Conservation (phyloP, 2,113 vertebrate species). For the Daubentonia madagascariensis region DNA sequence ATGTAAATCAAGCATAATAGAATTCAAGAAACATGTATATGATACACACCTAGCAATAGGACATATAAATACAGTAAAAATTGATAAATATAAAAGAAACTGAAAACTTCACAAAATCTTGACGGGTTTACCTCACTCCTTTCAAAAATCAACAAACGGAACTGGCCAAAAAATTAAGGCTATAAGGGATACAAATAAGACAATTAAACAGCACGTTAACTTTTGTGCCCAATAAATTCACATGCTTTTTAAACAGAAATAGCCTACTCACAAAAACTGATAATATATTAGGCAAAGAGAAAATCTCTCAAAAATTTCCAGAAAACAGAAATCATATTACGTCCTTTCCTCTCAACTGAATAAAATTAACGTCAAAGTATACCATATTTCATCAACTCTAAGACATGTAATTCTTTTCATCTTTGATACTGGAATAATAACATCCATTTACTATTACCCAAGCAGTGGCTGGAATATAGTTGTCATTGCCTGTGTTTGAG, state of each 20-base stretch:
- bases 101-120: constrained; percentile 9
- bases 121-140: neutral
- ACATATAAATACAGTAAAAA: neutral
- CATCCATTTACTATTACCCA: neutral
- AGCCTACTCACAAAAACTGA: neutral
- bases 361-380: neutral
- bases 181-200: neutral
- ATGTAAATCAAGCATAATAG: neutral
- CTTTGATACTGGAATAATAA: neutral
- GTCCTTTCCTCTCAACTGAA: neutral
- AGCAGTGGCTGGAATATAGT: neutral
- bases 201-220: neutral
- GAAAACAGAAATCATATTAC: neutral
- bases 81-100: neutral
- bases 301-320: neutral
- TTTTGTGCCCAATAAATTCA: no score
- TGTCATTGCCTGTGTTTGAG: neutral
- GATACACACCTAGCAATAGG: neutral
- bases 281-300: neutral
- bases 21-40: neutral
- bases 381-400: neutral
- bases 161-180: neutral
- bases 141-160: neutral
- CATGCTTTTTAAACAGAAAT: neutral
- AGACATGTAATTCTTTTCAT: neutral